phyloP scores from a whole-genome alignment of 2,797 vertebrate genomes.

The Spea hammondii region DNA sequence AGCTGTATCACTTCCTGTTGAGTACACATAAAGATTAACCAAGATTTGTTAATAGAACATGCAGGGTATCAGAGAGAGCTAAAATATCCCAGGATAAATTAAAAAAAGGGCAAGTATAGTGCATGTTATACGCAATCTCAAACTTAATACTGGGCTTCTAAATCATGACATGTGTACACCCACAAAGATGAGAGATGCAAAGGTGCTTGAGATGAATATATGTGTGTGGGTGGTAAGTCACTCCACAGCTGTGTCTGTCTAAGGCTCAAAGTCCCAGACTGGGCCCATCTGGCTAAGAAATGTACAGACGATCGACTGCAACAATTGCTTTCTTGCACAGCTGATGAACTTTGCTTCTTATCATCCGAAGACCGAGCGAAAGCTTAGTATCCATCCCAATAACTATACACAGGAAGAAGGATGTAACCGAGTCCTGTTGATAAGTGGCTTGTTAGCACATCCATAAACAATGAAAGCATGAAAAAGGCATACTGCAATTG shows the following conservation, averaged over 20 bases:
- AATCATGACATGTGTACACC: no score
- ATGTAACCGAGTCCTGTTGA: constrained; percentile 12
- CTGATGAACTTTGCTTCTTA: constrained; percentile 36
- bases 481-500: constrained; percentile 10
- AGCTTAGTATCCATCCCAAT: constrained; percentile 27
- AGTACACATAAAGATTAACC: background rate
- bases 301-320: constrained; percentile 1
- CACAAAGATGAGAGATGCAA: no score
- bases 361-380: constrained; percentile 27
- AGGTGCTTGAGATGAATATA: no score
- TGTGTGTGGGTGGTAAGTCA: constrained; percentile 11
- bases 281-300: constrained; percentile 33
- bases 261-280: background rate
- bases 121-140: no score
- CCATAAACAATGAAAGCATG: constrained; percentile 32
- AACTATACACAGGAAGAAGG: constrained; percentile 19
- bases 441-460: constrained; percentile 33
- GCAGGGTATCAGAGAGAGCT: no score
- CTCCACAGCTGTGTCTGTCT: constrained; percentile 13
- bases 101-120: no score
- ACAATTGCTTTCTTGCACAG: constrained; percentile 21
- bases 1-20: constrained; percentile 94
- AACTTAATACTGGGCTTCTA: no score
- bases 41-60: background rate
- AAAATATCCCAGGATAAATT: no score